Base-by-base conservation (phyloP, 2,113 vertebrate genomes). In the Cinclus cinclus region DNA sequence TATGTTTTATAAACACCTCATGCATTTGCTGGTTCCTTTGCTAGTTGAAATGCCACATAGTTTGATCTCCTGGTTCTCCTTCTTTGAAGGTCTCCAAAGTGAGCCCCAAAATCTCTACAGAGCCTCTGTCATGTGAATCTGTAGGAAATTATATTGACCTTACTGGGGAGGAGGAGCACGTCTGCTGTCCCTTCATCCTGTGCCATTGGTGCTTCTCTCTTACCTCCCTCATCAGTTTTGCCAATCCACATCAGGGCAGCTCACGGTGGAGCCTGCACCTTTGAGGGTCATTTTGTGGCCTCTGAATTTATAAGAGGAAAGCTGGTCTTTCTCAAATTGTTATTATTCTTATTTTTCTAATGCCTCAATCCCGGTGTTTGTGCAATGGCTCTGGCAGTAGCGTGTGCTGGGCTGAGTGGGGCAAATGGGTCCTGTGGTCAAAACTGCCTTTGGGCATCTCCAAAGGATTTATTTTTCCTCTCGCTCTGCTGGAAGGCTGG, bases 1-100 rank as follows among this genome's bases (percentile, higher is more conserved):
- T 52, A 0, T 0, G 1, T 6, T 31, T 22, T 11, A 3, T 16
- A 11, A 16, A 17, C 19, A 10, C 27, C 58, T 70, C 15, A 0
- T 10, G 31, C 20, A 21, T 33, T 39, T 59, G 11, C 47, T 79
- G 22, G 6, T 33, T 70, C 39, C 56, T 73, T 64, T 64, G 16
- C 65, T 42, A 0, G 53, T 46, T 53, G 23, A 73, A 80, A 46
- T 53, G 24, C 30, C 15, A 1, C 33, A 1, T 3, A 16, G 20
- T 71, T 78, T 41, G 37, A 11, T 50, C 46, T 80, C 52, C 10
- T 42, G 49, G 41, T 62, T 41, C 11, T 7, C 75, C 46, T 23
- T 41, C 46, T 81, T 46, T 76, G 49, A 80, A 91, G 22, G 55
- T 50, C 30, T 89, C 52, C 30, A 56, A 9, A 77, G 30, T 13